Base-by-base conservation (phyloP, 1,140 invertebrate species). In the Mercenaria mercenaria region DNA sequence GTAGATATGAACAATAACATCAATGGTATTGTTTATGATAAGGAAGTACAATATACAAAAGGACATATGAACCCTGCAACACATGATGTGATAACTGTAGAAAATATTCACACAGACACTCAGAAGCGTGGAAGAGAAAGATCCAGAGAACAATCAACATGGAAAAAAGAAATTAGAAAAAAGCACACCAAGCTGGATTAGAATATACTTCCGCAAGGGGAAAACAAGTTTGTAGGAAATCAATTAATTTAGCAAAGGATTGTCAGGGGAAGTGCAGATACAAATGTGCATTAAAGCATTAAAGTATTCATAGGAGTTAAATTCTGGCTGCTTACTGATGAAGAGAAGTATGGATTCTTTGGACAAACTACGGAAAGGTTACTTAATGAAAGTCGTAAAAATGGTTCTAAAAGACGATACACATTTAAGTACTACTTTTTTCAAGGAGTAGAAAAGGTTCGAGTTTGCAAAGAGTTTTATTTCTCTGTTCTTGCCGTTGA, bases 401-500 rank as follows among this genome's bases (percentile, higher is more conserved):
- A 32, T 3, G 61, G 32, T n/a, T 34, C 29, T 8, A 3, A 26
- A 20, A 32, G 61, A 67, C 26, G 20, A 3, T 67, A 32, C 34
- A 67, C 61, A 32, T 67, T 32, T 67, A 20, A 67, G 32, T 67
- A 8, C 34, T 67, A 8, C 34, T 67, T 76, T 47, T n/a, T 41
- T 3, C 10, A 41, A 47, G 43, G 43, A 26, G 2, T 18, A 43
- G 37, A 50, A 6, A 43, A 50, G n/a, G 72, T 76, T 13, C 3
- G 41, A 50, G 72, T 76, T 2, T 76, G 72, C 29, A 76, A 76
- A 32, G 72, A 76, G 41, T 76, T 39, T 76, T 76, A 76, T 50
- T 39, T 76, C 4, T 76, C 72, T 26, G 43, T 50, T 1, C 43
- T 76, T n/a, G 2, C 41, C 10, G 43, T 76, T 26, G n/a, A 26